Base-by-base conservation (phyloP, 2,797 vertebrate species). In the Tokudaia tokunoshimensis region DNA sequence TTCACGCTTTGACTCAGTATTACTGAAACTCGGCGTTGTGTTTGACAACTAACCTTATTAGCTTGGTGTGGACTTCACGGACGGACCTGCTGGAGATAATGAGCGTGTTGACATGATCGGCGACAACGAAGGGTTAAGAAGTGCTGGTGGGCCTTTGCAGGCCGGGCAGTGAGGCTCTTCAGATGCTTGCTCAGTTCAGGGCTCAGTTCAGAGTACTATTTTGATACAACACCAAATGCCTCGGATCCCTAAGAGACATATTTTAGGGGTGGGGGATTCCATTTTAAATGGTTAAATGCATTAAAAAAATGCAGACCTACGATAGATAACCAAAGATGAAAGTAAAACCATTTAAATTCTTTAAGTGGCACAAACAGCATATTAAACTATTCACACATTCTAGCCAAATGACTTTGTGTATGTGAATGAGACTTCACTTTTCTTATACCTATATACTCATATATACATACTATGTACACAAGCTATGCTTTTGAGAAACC, bases 11-110 rank as follows among this genome's bases (percentile, higher is more conserved):
- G 19, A 74, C 78, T 47, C 55, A 52, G n/a, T 11, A 90, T 92
- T 81, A 83, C 15, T 74, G 61, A 92, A 96, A 59, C 37, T n/a
- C 41, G 72, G 67, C 29, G 82, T 76, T 29, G 65, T 79, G 47
- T 86, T 34, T 29, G 61, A 61, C 17, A 47, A 94, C 84, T 67
- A 88, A 85, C 1, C 29, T 92, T 93, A 84, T 24, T 95, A 79
- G 41, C 82, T 85, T 92, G 44, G 41, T 86, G 59, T 29, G 80
- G 57, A 76, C 8, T 84, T 34, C 24, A 70, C 61, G 47, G 44
- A 84, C 6, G 89, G 83, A 95, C 13, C 15, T 96, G 83, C 84
- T 87, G 94, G 78, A 93, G 78, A 96, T 57, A 3, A 94, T 41
- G 20, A 91, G 11, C 74, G 55, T 76, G 90, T 89, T 85, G 74